Evolutionary conservation across 2,888 invertebrate species (phyloP).

Genomic region (Drosophila fulvimacula): DNA sequence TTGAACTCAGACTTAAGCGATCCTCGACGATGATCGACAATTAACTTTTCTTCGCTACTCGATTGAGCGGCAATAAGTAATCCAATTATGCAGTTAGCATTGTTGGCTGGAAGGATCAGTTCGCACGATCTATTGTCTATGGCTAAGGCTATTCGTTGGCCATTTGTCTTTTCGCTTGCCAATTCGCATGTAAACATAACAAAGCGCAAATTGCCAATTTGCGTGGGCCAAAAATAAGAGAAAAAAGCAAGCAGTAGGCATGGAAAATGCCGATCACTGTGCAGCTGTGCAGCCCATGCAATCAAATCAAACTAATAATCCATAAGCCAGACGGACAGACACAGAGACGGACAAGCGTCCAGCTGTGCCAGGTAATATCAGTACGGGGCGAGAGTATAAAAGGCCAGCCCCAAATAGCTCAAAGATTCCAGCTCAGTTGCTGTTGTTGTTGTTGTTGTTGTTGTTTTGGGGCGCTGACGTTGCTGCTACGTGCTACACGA

Average conservation of each 20-base stretch:
- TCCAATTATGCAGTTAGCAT: constrained; percentile 52
- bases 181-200: constrained; percentile 48
- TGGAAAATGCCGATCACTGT: constrained; percentile 67
- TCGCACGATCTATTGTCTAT: constrained; percentile 72
- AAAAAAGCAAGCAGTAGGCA: constrained; percentile 30
- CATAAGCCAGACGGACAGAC: constrained; percentile 63
- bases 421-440: constrained; percentile 38
- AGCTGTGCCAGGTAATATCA: constrained; percentile 82
- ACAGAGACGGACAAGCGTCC: constrained; percentile 58
- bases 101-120: constrained; percentile 59
- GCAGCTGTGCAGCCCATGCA: constrained; percentile 63
- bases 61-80: constrained; percentile 68
- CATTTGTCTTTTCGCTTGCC: constrained; percentile 45
- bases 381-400: constrained; percentile 52
- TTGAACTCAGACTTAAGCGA: not conserved
- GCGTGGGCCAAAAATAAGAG: constrained; percentile 52
- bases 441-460: constrained; percentile 45
- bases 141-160: constrained; percentile 51
- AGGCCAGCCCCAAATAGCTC: constrained; percentile 64
- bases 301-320: constrained; percentile 82
- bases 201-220: constrained; percentile 72
- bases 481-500: constrained; percentile 62
- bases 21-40: constrained; percentile 46
- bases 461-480: constrained; percentile 68
- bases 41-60: constrained; percentile 59